Evolutionary conservation across 2,113 vertebrate genomes (phyloP).

Genomic region (Bufo gargarizans): DNA sequence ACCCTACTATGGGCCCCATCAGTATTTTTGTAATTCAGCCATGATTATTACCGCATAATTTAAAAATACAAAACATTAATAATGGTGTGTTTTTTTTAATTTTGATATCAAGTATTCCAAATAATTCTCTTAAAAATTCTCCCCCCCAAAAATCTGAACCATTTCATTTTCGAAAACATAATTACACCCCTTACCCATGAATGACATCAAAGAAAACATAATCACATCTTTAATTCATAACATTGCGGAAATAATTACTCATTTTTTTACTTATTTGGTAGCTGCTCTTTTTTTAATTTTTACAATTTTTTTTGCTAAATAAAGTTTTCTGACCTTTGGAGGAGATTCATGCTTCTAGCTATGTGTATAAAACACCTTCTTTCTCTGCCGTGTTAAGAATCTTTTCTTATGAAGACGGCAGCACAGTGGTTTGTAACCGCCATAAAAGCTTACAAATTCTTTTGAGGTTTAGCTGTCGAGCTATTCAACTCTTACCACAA

Average conservation of each 20-base stretch:
- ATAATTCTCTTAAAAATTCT: not conserved
- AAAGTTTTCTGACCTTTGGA: conserved; percentile 88
- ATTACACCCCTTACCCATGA: too few relatives aligned
- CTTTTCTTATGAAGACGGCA: conserved; percentile 86
- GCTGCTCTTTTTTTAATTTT: not conserved
- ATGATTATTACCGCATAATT: not conserved
- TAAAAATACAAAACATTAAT: not conserved
- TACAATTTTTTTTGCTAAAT: conserved; percentile 60
- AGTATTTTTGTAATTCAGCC: too few relatives aligned
- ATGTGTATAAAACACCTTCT: conserved; percentile 84
- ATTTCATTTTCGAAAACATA: not conserved
- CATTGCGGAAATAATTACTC: conserved; percentile 72
- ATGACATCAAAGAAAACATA: conserved; percentile 60
- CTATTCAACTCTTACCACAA: conserved; percentile 86
- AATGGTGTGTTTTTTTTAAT: not conserved
- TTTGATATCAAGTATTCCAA: too few relatives aligned
- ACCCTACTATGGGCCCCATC: too few relatives aligned
- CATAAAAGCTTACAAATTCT: conserved; percentile 84
- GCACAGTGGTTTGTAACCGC: conserved; percentile 85
- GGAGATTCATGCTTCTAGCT: conserved; percentile 85
- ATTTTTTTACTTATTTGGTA: conserved; percentile 74
- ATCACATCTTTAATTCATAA: conserved; percentile 73
- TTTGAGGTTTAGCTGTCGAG: conserved; percentile 87
- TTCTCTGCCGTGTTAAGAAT: conserved; percentile 84
- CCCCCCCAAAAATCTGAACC: not conserved